Base-by-base conservation (phyloP, 2,113 vertebrate species). In the Aplodontia rufa region DNA sequence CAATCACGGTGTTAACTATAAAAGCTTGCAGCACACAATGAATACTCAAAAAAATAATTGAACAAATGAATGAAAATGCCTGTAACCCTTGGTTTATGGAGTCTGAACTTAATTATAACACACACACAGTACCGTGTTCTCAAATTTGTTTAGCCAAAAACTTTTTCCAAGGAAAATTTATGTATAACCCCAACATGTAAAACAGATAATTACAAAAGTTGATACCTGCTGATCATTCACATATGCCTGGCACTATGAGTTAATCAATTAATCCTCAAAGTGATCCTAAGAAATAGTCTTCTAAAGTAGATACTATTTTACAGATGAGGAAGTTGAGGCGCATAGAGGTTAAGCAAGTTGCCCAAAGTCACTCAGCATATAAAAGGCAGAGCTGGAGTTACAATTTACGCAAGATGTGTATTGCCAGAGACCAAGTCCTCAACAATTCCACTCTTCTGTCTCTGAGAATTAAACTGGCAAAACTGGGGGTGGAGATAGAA, bases 211-310 rank as follows among this genome's bases (percentile, higher is more conserved):
- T 53, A 40, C 53, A 64, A 58, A 93, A 84, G 45, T 69, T 91
- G 64, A 55, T 24, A 84, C 60, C 68, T 87, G 75, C 45, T 58
- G 32, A 37, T 45, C 47, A 62, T 79, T 58, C 42, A 74, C 47
- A 40, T 40, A 83, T 83, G 16, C 58, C 55, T 76, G 55, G 64
- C 35, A 92, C 76, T 84, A 96, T 85, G 37, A 88, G 26, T 51
- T 91, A 93, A 93, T 95, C 79, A 84, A 37, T 84, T 87, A 92
- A 71, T 81, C 32, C 62, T 85, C 74, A 82, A 85, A 89, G 89
- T 20, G 40, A 81, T 55, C 35, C 82, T 69, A 81, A 35, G 53
- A 96, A 95, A 53, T 47, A 94, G 49, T 32, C 68, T 17, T 95
- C 58, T 94, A 91, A 92, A 4, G 32, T 2, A 78, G 51, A 76